Percentiles rank a stretch among this genome's conserved stretches.
Conservation (phyloP, 2,888 invertebrate genomes). For the Campaea margaritaria region DNA sequence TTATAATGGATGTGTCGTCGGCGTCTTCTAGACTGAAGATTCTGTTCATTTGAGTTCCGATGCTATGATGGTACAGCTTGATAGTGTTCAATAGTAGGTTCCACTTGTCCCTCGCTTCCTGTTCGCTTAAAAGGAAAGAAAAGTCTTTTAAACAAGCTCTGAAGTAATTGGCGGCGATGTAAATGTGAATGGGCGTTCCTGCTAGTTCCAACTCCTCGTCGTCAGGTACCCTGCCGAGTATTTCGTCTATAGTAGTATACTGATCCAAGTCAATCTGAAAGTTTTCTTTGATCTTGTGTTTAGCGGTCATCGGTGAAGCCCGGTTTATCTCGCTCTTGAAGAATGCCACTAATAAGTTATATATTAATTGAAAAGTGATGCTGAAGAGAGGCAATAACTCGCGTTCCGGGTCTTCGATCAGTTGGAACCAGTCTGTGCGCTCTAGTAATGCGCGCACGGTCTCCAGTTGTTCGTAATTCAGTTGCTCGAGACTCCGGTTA, state of each 20-base stretch:
- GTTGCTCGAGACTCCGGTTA: constrained; percentile 50
- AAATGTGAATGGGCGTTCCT: constrained; percentile 56
- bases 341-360: constrained; percentile 43
- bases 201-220: constrained; percentile 47
- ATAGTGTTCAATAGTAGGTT: constrained; percentile 45
- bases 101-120: constrained; percentile 41
- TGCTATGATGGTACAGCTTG: constrained; percentile 46
- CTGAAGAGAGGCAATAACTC: constrained; percentile 47
- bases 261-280: constrained; percentile 41
- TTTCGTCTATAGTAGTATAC: constrained; percentile 44
- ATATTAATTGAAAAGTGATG: constrained; percentile 48
- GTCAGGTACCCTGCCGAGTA: constrained; percentile 40
- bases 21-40: constrained; percentile 39
- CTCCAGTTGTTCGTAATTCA: constrained; percentile 51
- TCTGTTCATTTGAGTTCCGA: constrained; percentile 48
- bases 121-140: constrained; percentile 38
- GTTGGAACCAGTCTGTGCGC: constrained; percentile 36
- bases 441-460: constrained; percentile 48
- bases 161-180: constrained; percentile 54
- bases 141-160: constrained; percentile 48
- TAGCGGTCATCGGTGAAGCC: constrained; percentile 44
- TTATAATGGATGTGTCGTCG: constrained; percentile 32
- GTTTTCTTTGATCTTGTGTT: constrained; percentile 44
- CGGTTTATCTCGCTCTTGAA: constrained; percentile 49
- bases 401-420: constrained; percentile 35